A percentile compares a stretch with the other conserved stretches of the same genome.
Conservation (phyloP, 2,888 invertebrate species). For the Noctuana brunneofusca region DNA sequence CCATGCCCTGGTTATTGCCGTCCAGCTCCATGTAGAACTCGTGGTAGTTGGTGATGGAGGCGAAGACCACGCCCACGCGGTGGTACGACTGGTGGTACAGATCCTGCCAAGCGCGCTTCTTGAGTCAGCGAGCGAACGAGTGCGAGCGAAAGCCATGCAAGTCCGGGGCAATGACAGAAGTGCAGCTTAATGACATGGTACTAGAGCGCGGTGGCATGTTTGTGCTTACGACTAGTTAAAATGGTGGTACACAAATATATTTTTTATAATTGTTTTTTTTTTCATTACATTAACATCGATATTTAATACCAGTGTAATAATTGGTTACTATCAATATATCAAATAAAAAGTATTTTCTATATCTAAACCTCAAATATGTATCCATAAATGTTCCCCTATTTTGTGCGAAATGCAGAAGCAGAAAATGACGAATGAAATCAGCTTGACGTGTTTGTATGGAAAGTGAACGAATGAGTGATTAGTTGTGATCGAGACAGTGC, state of each 20-base stretch:
- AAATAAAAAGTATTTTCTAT: too few species aligned
- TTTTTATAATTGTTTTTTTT: too few species aligned
- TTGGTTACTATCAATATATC: not conserved
- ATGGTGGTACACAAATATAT: not conserved
- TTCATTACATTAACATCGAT: too few species aligned
- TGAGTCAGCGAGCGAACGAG: constrained; percentile 43
- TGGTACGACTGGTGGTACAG: constrained; percentile 96
- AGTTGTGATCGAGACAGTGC: constrained; percentile 11
- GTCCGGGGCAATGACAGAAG: constrained; percentile 48
- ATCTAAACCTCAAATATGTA: not conserved
- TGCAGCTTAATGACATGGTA: constrained; percentile 32
- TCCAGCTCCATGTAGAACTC: constrained; percentile 98
- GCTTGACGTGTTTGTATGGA: not conserved
- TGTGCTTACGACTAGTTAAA: constrained; percentile 6
- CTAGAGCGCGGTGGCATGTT: constrained; percentile 19
- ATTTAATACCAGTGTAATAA: not conserved
- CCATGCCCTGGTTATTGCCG: constrained; percentile 98
- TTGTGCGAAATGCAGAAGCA: constrained; percentile 27
- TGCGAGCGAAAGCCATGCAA: constrained; percentile 50
- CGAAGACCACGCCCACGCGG: constrained; percentile 95
- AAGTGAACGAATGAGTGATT: constrained; percentile 22
- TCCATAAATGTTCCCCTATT: constrained; percentile 9
- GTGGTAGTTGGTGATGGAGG: constrained; percentile 96
- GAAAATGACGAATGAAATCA: constrained; percentile 18
- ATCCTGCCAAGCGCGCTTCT: constrained; percentile 81